Evolutionary conservation across 2,888 invertebrate genomes (phyloP).

Genomic region (Nowickia ferox): DNA sequence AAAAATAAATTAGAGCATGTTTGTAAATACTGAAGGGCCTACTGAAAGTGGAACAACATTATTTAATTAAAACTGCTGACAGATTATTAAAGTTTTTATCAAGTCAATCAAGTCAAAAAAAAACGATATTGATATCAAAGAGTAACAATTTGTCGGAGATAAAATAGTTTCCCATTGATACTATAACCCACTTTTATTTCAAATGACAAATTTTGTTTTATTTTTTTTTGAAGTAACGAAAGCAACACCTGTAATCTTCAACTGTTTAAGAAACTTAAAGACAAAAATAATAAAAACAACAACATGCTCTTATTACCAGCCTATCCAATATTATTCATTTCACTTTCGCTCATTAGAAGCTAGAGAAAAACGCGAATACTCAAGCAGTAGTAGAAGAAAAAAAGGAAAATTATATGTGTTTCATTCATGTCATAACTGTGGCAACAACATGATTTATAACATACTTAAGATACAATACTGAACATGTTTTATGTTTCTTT

Average conservation of each 20-base stretch:
- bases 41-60: constrained; percentile 1
- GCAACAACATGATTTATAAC: constrained; percentile 52
- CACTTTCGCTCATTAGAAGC: constrained; percentile 73
- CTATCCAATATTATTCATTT: constrained; percentile 55
- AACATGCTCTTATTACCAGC: constrained; percentile 36
- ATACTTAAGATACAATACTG: constrained; percentile 33
- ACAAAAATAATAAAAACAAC: constrained; percentile 18
- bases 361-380: constrained; percentile 27
- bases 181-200: constrained; percentile 19
- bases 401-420: constrained; percentile 40
- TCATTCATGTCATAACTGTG: constrained; percentile 60
- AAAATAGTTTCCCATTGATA: neutral
- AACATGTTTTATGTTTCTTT: constrained; percentile 47
- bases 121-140: neutral
- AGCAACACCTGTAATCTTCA: constrained; percentile 44
- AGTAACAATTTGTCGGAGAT: neutral
- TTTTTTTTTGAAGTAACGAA: neutral
- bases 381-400: constrained; percentile 13
- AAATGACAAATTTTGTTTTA: constrained; percentile 8
- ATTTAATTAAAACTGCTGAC: constrained; percentile 30
- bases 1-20: constrained; percentile 50
- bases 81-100: neutral
- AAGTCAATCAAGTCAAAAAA: neutral
- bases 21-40: constrained; percentile 15
- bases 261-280: constrained; percentile 12